Base-by-base conservation (phyloP, 35 echinoderm and acorn worm genomes). In the Ptychodera flava region DNA sequence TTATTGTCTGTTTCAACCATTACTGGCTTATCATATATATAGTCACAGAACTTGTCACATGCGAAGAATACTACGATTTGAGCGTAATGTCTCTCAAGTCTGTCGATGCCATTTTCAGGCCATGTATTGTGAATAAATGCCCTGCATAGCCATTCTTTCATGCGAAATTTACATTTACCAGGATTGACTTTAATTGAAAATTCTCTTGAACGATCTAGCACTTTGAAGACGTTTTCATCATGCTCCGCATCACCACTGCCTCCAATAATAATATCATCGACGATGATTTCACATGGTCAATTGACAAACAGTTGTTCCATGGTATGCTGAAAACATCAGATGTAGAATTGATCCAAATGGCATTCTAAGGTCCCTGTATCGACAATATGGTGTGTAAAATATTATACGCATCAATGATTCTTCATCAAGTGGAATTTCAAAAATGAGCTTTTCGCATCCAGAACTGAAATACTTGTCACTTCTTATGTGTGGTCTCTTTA, bases 121-220 rank as follows among this genome's bases (percentile, higher is more conserved):
- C 93, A 80, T 84, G 38, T 16, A 28, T 16, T 78, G 93, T 86
- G 83, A 92, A 92, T 0, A 95, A 16, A 38, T 95, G 93, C 30
- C 87, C 90, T 38, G 92, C 87, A 32, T 92, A 89, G 30, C 78
- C n/a, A n/a, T n/a, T n/a, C n/a, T n/a, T n/a, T n/a, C n/a, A n/a
- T n/a, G n/a, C n/a, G n/a, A 38, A 95, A 92, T 34, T 76, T 78
- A n/a, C 90, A 92, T 81, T 93, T 93, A 0, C 77, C 1, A 1
- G 84, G 83, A 64, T 93, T 93, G 12, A 93, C 87, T 28, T 89
- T 91, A 31, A 92, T 31, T 75, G 76, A 35, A 16, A 83, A 79
- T 52, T n/a, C n/a, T n/a, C n/a, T n/a, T n/a, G n/a, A n/a, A n/a
- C n/a, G n/a, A n/a, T n/a, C n/a, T n/a, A n/a, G 78, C 64, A 83